Conservation (phyloP, 2,797 vertebrate species). For the Harpagifer antarcticus region DNA sequence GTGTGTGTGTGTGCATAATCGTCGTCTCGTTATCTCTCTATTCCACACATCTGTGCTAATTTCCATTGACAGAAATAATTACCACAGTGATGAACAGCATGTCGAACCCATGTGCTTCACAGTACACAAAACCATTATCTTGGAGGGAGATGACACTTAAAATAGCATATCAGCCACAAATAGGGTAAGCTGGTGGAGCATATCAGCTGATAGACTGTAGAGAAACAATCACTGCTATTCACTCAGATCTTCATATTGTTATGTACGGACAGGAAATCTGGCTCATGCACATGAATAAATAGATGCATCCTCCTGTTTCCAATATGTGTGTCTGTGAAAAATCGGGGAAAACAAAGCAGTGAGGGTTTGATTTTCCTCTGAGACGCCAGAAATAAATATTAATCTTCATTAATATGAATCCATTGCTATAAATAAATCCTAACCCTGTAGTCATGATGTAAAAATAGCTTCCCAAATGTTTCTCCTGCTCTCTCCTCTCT, state of each 20-base stretch:
- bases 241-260: neutral
- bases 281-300: neutral
- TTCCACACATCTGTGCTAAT: constrained; percentile 65
- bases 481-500: constrained; percentile 3
- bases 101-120: constrained; percentile 3
- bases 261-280: neutral
- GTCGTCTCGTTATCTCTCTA: constrained; percentile 57
- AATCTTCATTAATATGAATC: neutral
- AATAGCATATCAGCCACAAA: constrained; percentile 58
- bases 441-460: neutral
- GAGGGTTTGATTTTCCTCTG: constrained; percentile 4
- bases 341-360: constrained; percentile 11
- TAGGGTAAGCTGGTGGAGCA: constrained; percentile 47
- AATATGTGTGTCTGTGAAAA: constrained; percentile 1
- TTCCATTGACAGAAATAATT: constrained; percentile 68
- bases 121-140: constrained; percentile 61
- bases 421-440: neutral
- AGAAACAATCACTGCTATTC: constrained; percentile 37
- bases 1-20: constrained; percentile 18
- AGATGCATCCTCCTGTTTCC: constrained; percentile 10
- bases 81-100: constrained; percentile 42
- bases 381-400: constrained; percentile 33
- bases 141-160: constrained; percentile 48
- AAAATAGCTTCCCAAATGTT: constrained; percentile 11
- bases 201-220: constrained; percentile 26